Base-by-base conservation (phyloP, 2,113 vertebrate species). In the Copsychus sechellarum region DNA sequence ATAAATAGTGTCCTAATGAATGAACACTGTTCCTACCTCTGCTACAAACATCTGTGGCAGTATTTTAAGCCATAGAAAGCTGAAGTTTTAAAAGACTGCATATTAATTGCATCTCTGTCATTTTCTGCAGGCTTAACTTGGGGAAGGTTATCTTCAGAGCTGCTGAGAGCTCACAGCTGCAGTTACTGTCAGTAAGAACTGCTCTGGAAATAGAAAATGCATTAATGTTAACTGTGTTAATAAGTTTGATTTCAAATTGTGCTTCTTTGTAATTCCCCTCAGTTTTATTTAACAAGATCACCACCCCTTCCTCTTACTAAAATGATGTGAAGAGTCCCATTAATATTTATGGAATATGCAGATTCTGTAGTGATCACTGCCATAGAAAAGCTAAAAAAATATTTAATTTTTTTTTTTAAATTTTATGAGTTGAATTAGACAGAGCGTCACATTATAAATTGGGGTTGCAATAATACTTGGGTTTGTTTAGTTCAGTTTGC, bases 91-190 rank as follows among this genome's bases (percentile, higher is more conserved):
- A 71, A 82, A 88, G 20, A 50, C 21, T 77, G 40, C 14, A 53
- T 60, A 61, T 60, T 82, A 72, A 72, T 79, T 53, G 76, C 1
- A 3, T 48, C 8, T 82, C 19, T 11, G 11, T 79, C 5, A 43
- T 80, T 80, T 87, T 92, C 66, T 69, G 20, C 12, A 25, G 31
- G 45, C 61, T 88, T 85, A 76, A 80, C 70, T 80, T 70, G 15
- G 21, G 29, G 51, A 91, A 78, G 34, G 21, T 89, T 91, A 67
- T 89, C 47, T 91, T 83, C 86, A 71, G 69, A 95, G 86, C 18
- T 89, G 67, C 83, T 81, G 69, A 94, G 84, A 70, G 29, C 38
- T 89, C 69, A 84, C 87, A 95, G 95, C 65, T 95, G 84, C 77
- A 62, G 51, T 66, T 91, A n/a, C 51, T 43, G 6, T 70, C 53